Conservation (phyloP, 2,888 invertebrate species). For the Agonopterix heracliana region DNA sequence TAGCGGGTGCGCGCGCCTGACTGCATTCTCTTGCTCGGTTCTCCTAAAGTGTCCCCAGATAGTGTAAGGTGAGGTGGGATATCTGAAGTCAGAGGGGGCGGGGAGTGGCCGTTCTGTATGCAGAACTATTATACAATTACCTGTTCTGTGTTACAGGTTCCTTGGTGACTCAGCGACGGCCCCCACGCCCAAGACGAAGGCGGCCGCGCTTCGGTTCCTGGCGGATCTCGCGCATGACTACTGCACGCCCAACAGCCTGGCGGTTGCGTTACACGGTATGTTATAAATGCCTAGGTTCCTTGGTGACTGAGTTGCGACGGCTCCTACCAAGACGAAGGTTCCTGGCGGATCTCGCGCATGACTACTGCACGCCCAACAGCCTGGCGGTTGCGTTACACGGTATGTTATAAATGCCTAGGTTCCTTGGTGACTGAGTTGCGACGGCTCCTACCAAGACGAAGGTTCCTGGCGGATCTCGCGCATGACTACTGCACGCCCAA, state of each 20-base stretch:
- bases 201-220: slow-evolving; percentile 84
- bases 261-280: slow-evolving; percentile 58
- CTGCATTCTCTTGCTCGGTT: too few species aligned
- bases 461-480: slow-evolving; percentile 82
- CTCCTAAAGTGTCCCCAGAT: too few species aligned
- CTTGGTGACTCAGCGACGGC: slow-evolving; percentile 95
- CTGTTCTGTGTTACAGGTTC: too few species aligned
- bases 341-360: slow-evolving; percentile 81
- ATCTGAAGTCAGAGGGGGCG: too few species aligned
- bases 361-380: slow-evolving; percentile 75
- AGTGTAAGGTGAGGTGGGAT: too few species aligned
- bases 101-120: too few species aligned
- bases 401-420: too few species aligned
- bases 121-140: too few species aligned
- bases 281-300: too few species aligned
- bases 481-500: slow-evolving; percentile 78
- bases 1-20: too few species aligned
- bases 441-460: slow-evolving; percentile 93
- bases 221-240: slow-evolving; percentile 80
- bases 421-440: slow-evolving; percentile 93
- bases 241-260: slow-evolving; percentile 69
- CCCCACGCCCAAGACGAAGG: slow-evolving; percentile 88
- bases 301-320: slow-evolving; percentile 94
- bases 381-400: slow-evolving; percentile 60
- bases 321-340: slow-evolving; percentile 91